Evolutionary conservation across 2,113 vertebrate species (phyloP).

Genomic region (Ellobius talpinus): DNA sequence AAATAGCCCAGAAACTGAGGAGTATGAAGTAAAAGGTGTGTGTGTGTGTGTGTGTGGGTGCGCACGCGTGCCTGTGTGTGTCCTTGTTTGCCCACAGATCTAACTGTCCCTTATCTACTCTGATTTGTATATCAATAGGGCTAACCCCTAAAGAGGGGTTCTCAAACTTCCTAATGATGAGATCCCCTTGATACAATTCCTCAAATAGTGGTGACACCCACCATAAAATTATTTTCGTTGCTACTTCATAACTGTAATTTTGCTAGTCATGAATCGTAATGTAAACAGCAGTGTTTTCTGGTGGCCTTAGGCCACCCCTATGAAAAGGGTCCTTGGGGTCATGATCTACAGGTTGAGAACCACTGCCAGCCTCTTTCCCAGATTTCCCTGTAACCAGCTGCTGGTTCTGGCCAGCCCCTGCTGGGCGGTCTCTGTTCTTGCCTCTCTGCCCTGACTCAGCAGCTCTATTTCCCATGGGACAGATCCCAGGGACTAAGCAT

Average conservation of each 20-base stretch:
- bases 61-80: too few species aligned
- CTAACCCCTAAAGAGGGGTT: too few species aligned
- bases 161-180: too few species aligned
- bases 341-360: too few species aligned
- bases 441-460: not conserved
- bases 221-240: too few species aligned
- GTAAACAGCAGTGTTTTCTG: too few species aligned
- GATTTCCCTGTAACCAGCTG: not conserved
- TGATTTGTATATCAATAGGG: not conserved
- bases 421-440: not conserved
- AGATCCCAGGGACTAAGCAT: not conserved
- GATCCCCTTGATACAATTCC: too few species aligned
- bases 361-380: not conserved
- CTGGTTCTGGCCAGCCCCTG: not conserved
- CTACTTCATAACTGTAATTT: too few species aligned
- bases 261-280: too few species aligned
- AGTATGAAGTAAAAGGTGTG: not conserved
- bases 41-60: not conserved
- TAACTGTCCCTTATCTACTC: not conserved
- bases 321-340: too few species aligned
- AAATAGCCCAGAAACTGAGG: not conserved
- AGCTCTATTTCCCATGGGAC: not conserved
- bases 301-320: too few species aligned
- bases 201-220: too few species aligned
- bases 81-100: not conserved